Evolutionary conservation across 2,888 invertebrate species (phyloP), one percentile per base, ranked within the genome.

Genomic region (Euproctis similis): DNA sequence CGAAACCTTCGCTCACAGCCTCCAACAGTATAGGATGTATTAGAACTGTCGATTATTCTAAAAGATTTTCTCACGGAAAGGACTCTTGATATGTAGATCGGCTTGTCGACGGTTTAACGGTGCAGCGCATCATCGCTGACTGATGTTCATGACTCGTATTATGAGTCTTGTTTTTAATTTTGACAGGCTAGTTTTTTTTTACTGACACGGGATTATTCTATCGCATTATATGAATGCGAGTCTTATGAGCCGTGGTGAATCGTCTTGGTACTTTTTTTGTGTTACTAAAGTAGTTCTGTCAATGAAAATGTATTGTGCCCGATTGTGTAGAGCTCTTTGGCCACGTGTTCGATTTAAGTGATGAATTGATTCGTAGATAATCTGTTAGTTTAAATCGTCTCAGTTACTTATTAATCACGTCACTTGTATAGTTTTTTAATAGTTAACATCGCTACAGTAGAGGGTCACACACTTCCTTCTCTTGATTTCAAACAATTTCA

Each of bases 31-130:
- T 62, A 60, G 55, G 64, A 72, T 67, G 64, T 67, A 62, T 71
- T 68, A 68, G 62, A 69, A 61, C 60, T 61, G 63, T 63, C 65
- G 63, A 66, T 60, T 57, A 57, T 63, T 60, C 55, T 54, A 64
- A 59, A 56, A 66, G 57, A 68, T 72, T 70, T 78, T 78, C 78
- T 76, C 77, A 80, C 75, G 75, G 69, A 69, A 74, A 75, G 69
- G 71, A 70, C 57, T 61, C 58, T 55, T 52, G 65, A 69, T 69
- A 62, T 65, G 61, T 65, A 60, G 59, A 66, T 56, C 53, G 50
- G 37, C 53, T 46, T 59, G 59, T 56, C 56, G 56, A 59, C 57
- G 57, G 59, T 38, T 45, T 68, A 70, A 64, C 71, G 70, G 68
- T 58, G 46, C 40, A 36, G 37, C 49, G 52, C 63, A 56, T 66